Conservation (phyloP, 2,888 invertebrate genomes). For the Lapara coniferarum region DNA sequence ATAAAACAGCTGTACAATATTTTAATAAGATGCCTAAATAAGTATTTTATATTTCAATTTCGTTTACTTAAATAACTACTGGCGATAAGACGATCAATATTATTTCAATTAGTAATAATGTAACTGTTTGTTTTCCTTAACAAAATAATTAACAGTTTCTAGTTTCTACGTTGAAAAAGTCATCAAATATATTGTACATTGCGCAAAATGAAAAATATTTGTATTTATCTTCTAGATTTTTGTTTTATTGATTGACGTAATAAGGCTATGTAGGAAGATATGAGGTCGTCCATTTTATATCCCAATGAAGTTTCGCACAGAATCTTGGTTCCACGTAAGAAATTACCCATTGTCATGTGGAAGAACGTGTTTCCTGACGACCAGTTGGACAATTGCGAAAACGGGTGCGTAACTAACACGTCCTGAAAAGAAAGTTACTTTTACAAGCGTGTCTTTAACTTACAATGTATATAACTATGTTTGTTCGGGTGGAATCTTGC, state of each 20-base stretch:
- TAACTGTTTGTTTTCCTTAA: no score
- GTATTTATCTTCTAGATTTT: slow-evolving; percentile 42
- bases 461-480: no score
- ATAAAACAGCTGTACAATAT: no score
- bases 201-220: neutral
- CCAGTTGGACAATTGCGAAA: slow-evolving; percentile 96
- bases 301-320: slow-evolving; percentile 96
- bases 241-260: slow-evolving; percentile 69
- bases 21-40: no score
- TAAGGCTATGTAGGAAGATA: slow-evolving; percentile 93
- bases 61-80: no score
- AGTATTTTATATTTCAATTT: no score
- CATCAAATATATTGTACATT: neutral
- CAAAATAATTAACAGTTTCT: no score
- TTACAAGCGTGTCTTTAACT: neutral
- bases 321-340: slow-evolving; percentile 93
- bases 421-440: slow-evolving; percentile 81
- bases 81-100: no score
- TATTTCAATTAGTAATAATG: no score
- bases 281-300: slow-evolving; percentile 98
- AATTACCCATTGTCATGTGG: slow-evolving; percentile 97
- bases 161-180: neutral
- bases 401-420: slow-evolving; percentile 92
- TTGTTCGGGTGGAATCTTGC: no score
- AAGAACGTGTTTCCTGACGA: slow-evolving; percentile 97